phyloP scores from a whole-genome alignment of 2,113 vertebrate genomes.

The Varanus komodoensis region DNA sequence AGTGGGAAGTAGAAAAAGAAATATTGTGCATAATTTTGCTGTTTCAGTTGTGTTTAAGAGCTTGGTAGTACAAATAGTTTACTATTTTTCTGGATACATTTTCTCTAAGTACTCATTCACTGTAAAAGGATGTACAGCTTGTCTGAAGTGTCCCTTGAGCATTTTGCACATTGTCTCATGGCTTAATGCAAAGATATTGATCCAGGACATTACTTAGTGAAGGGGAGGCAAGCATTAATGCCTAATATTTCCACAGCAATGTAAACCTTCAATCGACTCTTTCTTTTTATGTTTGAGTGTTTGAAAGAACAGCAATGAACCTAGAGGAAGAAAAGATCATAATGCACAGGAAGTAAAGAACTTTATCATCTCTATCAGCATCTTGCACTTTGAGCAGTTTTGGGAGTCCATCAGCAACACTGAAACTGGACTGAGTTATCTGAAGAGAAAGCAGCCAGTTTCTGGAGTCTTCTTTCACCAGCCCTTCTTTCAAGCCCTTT shows the following conservation, averaged over 20 bases:
- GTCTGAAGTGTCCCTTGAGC: conserved; percentile 46
- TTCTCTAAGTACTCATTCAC: conserved; percentile 48
- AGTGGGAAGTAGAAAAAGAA: not conserved
- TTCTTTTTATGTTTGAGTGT: conserved; percentile 12
- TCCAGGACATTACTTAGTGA: conserved; percentile 54
- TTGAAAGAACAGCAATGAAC: conserved; percentile 42
- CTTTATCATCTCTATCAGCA: conserved; percentile 34
- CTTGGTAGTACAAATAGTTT: conserved; percentile 17
- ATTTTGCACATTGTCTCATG: conserved; percentile 54
- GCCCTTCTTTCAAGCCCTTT: conserved; percentile 23
- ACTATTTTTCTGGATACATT: conserved; percentile 18
- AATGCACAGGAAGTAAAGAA: conserved; percentile 26
- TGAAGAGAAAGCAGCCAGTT: not conserved
- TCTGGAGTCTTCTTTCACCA: not conserved
- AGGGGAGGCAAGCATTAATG: conserved; percentile 49
- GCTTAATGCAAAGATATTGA: conserved; percentile 54
- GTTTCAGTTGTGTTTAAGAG: conserved; percentile 6
- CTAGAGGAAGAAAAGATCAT: conserved; percentile 35
- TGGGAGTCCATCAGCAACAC: not conserved
- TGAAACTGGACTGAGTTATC: not conserved
- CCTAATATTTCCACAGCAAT: conserved; percentile 53
- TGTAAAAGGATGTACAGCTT: not conserved
- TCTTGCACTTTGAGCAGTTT: not conserved
- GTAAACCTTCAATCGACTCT: conserved; percentile 55
- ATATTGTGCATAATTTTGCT: not conserved